Percentiles rank a stretch among this genome's conserved stretches.
These are phyloP conservation scores for Yponomeuta sedellus DNA, from an alignment of 2,888 invertebrate genomes.

Conservation along the genomic window DNA sequence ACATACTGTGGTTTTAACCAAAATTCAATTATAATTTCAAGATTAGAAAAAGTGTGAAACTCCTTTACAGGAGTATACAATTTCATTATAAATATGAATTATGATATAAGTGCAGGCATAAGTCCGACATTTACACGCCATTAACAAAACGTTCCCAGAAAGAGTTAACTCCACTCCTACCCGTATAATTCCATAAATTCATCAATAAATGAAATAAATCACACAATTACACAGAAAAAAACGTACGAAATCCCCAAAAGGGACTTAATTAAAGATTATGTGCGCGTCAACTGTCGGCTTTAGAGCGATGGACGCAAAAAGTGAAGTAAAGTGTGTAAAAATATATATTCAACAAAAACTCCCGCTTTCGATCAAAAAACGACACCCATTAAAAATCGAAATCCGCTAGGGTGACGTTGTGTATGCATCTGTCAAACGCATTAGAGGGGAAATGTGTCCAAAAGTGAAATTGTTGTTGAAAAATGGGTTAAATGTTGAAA, in stretches of 20 bases:
- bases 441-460: constrained; percentile 42
- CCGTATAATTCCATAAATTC: constrained; percentile 39
- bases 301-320: constrained; percentile 57
- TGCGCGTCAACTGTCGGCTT: constrained; percentile 75
- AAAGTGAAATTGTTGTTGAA: constrained; percentile 57
- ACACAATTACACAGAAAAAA: constrained; percentile 46
- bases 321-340: constrained; percentile 35
- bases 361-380: constrained; percentile 47
- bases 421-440: constrained; percentile 62
- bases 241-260: constrained; percentile 41
- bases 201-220: constrained; percentile 66
- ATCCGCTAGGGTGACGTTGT: constrained; percentile 47
- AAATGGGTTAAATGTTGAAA: constrained; percentile 71
- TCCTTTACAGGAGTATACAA: no score
- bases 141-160: not conserved
- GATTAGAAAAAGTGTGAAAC: no score
- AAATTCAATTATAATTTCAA: no score
- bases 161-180: constrained; percentile 22
- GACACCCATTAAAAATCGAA: constrained; percentile 66
- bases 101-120: no score
- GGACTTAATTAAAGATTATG: constrained; percentile 74
- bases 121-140: not conserved
- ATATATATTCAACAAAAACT: constrained; percentile 41
- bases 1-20: no score
- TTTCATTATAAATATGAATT: no score